Evolutionary conservation across 2,113 vertebrate species (phyloP).

Genomic region (Anser brachyrhynchus): DNA sequence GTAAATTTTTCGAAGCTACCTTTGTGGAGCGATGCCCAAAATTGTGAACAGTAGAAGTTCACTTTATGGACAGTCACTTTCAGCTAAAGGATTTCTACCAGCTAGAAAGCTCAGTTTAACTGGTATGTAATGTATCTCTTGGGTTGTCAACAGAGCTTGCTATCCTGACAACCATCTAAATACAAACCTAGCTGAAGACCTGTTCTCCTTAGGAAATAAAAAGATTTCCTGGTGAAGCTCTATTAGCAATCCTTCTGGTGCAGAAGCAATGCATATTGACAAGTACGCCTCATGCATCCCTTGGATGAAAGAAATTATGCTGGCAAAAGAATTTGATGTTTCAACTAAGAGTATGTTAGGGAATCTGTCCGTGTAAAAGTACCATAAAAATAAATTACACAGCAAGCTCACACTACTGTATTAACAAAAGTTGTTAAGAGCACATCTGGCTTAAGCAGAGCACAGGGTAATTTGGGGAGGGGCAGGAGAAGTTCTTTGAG

Average conservation of each 20-base stretch:
- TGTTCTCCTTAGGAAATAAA: neutral
- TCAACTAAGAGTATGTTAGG: neutral
- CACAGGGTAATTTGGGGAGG: neutral
- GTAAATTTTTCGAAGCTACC: neutral
- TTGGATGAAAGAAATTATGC: neutral
- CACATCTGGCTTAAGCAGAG: neutral
- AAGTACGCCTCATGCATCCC: neutral
- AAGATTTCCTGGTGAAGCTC: neutral
- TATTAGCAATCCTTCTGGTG: neutral
- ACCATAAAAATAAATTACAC: constrained; percentile 1
- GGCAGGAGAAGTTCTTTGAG: neutral
- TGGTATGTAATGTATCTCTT: neutral
- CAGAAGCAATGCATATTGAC: neutral
- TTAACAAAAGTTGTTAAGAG: constrained; percentile 8
- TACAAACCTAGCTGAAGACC: neutral
- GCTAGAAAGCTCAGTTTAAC: neutral
- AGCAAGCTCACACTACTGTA: neutral
- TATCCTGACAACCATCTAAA: neutral
- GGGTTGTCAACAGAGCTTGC: neutral
- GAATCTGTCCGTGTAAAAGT: neutral
- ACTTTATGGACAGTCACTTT: neutral
- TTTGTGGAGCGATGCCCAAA: neutral
- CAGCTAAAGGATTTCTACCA: neutral
- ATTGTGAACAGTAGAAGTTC: neutral
- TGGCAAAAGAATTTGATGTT: neutral